Conservation (phyloP, 2,113 vertebrate species). For the Hippocampus zosterae region DNA sequence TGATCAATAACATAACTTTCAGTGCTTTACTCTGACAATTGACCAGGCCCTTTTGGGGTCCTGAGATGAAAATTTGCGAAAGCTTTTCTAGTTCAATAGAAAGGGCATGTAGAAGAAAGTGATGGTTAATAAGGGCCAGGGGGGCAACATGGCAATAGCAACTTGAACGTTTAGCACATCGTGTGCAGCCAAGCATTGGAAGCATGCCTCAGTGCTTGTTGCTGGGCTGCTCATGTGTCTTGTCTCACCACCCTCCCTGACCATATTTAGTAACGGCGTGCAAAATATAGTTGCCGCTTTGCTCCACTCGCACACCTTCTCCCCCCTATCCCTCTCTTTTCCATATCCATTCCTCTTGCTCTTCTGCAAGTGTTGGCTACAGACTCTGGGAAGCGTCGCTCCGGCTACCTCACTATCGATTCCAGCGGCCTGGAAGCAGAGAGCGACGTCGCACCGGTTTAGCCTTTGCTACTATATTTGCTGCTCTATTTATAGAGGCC, state of each 20-base stretch:
- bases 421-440: conserved; percentile 74
- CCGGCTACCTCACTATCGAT: conserved; percentile 86
- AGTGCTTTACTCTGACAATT: background rate
- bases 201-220: conserved; percentile 85
- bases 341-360: conserved; percentile 66
- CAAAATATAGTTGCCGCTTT: conserved; percentile 90
- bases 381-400: conserved; percentile 81
- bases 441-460: conserved; percentile 47
- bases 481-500: conserved; percentile 79
- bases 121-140: conserved; percentile 55
- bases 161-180: conserved; percentile 78
- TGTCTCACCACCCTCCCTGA: conserved; percentile 88
- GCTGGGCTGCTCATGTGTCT: conserved; percentile 83
- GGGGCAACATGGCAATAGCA: conserved; percentile 50
- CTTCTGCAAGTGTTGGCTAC: conserved; percentile 83
- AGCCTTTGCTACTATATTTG: conserved; percentile 81
- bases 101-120: conserved; percentile 40
- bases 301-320: conserved; percentile 36
- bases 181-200: conserved; percentile 88
- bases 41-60: background rate
- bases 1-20: background rate
- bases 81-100: background rate
- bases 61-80: background rate
- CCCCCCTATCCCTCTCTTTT: conserved; percentile 18
- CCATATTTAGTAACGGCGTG: conserved; percentile 99